phyloP scores from a whole-genome alignment of 2,113 vertebrate genomes.

The Anoura caudifer region DNA sequence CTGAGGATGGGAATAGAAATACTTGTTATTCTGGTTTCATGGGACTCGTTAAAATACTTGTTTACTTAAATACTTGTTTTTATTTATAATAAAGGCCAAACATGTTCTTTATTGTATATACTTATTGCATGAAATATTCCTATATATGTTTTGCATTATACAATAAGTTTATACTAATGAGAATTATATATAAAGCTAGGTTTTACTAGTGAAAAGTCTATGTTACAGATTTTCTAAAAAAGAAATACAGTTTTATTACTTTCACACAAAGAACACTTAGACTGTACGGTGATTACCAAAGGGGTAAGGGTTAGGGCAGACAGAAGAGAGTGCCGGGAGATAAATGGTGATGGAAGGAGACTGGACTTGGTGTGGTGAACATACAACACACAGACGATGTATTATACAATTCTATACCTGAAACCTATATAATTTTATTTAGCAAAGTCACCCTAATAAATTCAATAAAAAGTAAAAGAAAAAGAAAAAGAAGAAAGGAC shows the following conservation, averaged over 20 bases:
- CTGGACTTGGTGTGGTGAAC: not conserved
- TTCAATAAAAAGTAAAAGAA: not conserved
- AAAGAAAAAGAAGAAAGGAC: not conserved
- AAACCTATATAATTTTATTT: not conserved
- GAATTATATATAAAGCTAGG: slow-evolving; percentile 5
- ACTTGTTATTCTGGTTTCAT: slow-evolving; percentile 38
- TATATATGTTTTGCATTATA: slow-evolving; percentile 28
- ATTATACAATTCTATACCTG: not conserved
- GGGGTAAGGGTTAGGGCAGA: not conserved
- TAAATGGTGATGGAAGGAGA: not conserved
- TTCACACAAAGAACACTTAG: slow-evolving; percentile 13
- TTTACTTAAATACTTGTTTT: slow-evolving; percentile 31
- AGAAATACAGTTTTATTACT: not conserved
- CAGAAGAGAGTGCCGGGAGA: not conserved
- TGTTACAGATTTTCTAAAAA: not conserved
- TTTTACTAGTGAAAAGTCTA: slow-evolving; percentile 17
- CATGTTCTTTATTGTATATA: not conserved
- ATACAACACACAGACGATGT: not conserved
- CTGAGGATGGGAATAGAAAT: not conserved
- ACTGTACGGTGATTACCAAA: not conserved
- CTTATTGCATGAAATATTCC: not conserved
- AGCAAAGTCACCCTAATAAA: not conserved
- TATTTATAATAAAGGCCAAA: not conserved
- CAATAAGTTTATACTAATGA: slow-evolving; percentile 2
- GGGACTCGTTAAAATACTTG: not conserved